A percentile compares a stretch with the other conserved stretches of the same genome.
Evolutionary conservation across 2,888 invertebrate species (phyloP).

Genomic region (Nomada hirtipes): DNA sequence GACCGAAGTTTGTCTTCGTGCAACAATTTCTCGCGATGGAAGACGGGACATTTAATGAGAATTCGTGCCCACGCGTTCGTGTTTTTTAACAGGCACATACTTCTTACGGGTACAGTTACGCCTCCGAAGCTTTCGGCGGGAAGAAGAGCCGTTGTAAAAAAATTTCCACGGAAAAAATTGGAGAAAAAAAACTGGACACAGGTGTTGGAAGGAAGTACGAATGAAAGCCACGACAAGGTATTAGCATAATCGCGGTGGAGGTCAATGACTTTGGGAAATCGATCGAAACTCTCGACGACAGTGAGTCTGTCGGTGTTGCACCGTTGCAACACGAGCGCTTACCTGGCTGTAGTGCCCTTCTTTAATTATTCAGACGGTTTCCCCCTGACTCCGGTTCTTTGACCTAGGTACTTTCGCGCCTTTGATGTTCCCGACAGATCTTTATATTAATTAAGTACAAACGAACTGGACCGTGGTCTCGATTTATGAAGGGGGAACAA

Average conservation of each 20-base stretch:
- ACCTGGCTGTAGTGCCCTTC: slow-evolving; percentile 55
- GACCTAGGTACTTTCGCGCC: neutral
- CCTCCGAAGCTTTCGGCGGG: no score
- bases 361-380: slow-evolving; percentile 50
- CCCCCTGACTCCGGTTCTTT: slow-evolving; percentile 26
- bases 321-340: slow-evolving; percentile 29
- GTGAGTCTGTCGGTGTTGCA: slow-evolving; percentile 54
- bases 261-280: slow-evolving; percentile 74
- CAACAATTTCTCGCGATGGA: no score
- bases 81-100: no score
- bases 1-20: no score
- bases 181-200: neutral
- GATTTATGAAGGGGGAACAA: neutral
- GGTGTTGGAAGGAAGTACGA: slow-evolving; percentile 39
- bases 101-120: no score
- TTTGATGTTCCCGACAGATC: neutral
- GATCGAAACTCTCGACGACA: slow-evolving; percentile 67
- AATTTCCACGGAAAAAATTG: neutral
- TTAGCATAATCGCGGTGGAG: slow-evolving; percentile 70
- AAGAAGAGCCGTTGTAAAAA: neutral
- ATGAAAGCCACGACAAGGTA: slow-evolving; percentile 44
- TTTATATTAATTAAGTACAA: neutral
- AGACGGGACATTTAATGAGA: no score
- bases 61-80: no score
- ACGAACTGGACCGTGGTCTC: neutral